phyloP scores from a whole-genome alignment of 1,140 invertebrate genomes.

The Drosophila nasuta region DNA sequence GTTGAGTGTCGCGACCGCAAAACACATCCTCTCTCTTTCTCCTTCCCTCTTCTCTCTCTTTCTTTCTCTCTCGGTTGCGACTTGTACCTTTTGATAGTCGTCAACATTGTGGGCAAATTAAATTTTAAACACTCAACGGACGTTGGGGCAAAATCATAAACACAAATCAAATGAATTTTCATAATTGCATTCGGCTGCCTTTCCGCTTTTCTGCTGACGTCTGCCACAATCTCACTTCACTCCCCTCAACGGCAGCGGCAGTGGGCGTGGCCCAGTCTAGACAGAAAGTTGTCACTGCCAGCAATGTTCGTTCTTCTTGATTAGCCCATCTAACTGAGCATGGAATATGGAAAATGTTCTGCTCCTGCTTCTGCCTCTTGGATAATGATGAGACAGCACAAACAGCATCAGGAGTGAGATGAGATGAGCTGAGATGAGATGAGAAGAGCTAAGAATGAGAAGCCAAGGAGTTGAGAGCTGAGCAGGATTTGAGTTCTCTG shows the following conservation, averaged over 20 bases:
- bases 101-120: constrained; percentile 53
- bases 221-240: constrained; percentile 19
- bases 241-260: constrained; percentile 23
- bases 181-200: constrained; percentile 73
- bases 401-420: not conserved
- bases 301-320: constrained; percentile 23
- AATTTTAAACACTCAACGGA: constrained; percentile 58
- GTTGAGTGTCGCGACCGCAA: constrained; percentile 52
- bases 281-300: constrained; percentile 48
- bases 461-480: not conserved
- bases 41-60: too few relatives aligned
- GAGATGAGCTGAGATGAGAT: not conserved
- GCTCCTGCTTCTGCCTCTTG: not conserved
- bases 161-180: constrained; percentile 80
- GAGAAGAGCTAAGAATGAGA: not conserved
- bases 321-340: constrained; percentile 14
- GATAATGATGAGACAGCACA: constrained; percentile 28
- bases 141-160: constrained; percentile 67
- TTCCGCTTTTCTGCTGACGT: constrained; percentile 57
- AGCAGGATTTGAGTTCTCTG: not conserved
- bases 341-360: not conserved
- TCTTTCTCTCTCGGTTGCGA: not conserved
- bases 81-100: not conserved
- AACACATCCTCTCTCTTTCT: not conserved
- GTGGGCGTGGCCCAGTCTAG: constrained; percentile 49